Base-by-base conservation (phyloP, 1,140 invertebrate species). In the Heliconius congener region DNA sequence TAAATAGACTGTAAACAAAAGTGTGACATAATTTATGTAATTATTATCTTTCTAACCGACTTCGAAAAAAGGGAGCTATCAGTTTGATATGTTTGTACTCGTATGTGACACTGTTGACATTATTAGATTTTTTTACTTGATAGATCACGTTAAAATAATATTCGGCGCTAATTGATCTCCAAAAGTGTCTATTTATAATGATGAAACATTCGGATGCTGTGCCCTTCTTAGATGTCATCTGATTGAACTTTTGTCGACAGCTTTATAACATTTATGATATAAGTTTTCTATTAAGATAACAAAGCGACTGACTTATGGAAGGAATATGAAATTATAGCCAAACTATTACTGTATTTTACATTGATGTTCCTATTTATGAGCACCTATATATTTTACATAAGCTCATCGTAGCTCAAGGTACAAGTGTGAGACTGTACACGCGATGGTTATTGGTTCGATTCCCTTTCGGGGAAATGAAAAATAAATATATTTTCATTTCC, bases 1-100 rank as follows among this genome's bases (percentile, higher is more conserved):
- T 30, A 74, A 75, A 37, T 46, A 37, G 27, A 50, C 37, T 71
- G 60, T 76, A 71, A 76, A 71, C 74, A 71, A 76, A 76, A n/a
- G 11, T 1, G 27, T 52, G 50, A 75, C 74, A 66, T 66, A 75
- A 75, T 75, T 76, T 39, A 76, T 76, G 57, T 50, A 13, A 50
- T 71, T 70, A 42, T 76, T 76, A 76, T 76, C 74, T 66, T 52
- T 52, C 18, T 52, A 52, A 19, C 42, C 4, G 42, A 5, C 4
- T 46, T 46, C 16, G 16, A 46, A 46, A 46, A 46, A 46, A 16
- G 42, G 42, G 1, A 16, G 4, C 4, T 46, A 16, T 46, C 13
- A 46, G 13, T 46, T 46, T 46, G 13, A 46, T 16, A 46, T 46
- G 42, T 46, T 46, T 46, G 42, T 34, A 34, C 34, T 37, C 6